Base-by-base conservation (phyloP, 30 jellyfish, hydroid and myxozoan species). In the Nemopilema nomurai region DNA sequence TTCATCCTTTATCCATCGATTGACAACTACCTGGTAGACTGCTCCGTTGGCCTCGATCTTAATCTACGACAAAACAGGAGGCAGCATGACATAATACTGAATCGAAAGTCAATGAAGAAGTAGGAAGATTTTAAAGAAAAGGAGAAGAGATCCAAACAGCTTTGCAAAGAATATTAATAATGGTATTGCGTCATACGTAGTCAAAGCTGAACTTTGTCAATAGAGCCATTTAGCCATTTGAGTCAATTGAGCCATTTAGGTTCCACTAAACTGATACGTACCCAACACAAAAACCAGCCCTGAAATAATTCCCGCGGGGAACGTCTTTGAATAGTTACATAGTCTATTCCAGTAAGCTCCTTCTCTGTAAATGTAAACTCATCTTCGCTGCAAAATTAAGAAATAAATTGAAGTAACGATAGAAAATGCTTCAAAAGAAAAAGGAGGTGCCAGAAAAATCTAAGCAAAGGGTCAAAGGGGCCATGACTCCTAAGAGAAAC, bases 1-100 rank as follows among this genome's bases (percentile, higher is more conserved):
- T 33, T 74, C 69, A 66, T 84, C 93, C 1, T 67, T 28, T 16
- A 84, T 18, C 93, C 93, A 84, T 65, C 67, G 73, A 52, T 84
- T 84, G 18, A 74, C 93, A 65, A 74, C 53, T 17, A 77, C 50
- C 18, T 73, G 69, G 70, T 73, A 84, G 25, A 64, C 84, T n/a
- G 83, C 28, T 8, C 87, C 87, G 7, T 28, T 86, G 18, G 31
- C 51, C 25, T 84, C 87, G 66, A 84, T 33, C 49, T 66, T 65
- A 13, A 84, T 74, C 93, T 84, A 32, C 49, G 33, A 27, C 16
- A 28, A n/a, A 81, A 81, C 19, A 29, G 51, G 19, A 67, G 32
- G 33, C 51, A 23, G 18, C n/a, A n/a, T n/a, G n/a, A n/a, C n/a
- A n/a, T n/a, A n/a, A n/a, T n/a, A n/a, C n/a, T n/a, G n/a, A n/a